Base-by-base conservation (phyloP, 2,797 vertebrate species). In the Acestrorhynchus altus region DNA sequence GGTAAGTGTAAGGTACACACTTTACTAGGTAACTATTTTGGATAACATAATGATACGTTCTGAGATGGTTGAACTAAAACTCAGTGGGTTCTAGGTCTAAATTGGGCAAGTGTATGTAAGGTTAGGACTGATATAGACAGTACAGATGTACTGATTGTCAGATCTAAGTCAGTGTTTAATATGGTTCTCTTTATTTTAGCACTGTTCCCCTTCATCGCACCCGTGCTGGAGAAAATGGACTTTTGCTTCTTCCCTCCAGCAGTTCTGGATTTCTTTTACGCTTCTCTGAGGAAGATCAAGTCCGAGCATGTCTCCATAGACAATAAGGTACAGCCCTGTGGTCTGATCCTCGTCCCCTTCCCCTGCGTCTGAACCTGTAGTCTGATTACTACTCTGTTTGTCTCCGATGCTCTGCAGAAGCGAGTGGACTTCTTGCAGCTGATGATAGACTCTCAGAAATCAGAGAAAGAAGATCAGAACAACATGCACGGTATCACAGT, bases 341-440 rank as follows among this genome's bases (percentile, higher is more conserved):
- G n/a, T n/a, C n/a, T n/a, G n/a, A n/a, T n/a, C n/a, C n/a, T n/a
- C n/a, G n/a, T n/a, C n/a, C n/a, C n/a, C n/a, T n/a, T n/a, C n/a
- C n/a, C n/a, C n/a, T n/a, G n/a, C n/a, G n/a, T n/a, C n/a, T n/a
- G n/a, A n/a, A n/a, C n/a, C 49, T 22, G 0, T 13, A 0, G 7
- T 24, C 54, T 11, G 4, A n/a, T 18, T 67, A 11, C 12, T 12
- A 8, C n/a, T 9, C 5, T 6, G 1, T 65, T 7, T 52, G n/a
- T 11, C 12, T 47, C 28, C 72, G 31, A 47, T 18, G 28, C 54
- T 20, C 31, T 81, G 72, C 67, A 92, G 90, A 88, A 22, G 1
- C 72, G 88, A 12, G 90, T 94, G 49, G 95, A 95, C 85, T 94
- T 95, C 76, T 87, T 96, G 85, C 93, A 95, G 77, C 83, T 95